A percentile compares a stretch with the other conserved stretches of the same genome.
These are phyloP conservation scores for Muscidifurax raptorellus DNA, from an alignment of 1,140 invertebrate genomes.

Conservation along the genomic window DNA sequence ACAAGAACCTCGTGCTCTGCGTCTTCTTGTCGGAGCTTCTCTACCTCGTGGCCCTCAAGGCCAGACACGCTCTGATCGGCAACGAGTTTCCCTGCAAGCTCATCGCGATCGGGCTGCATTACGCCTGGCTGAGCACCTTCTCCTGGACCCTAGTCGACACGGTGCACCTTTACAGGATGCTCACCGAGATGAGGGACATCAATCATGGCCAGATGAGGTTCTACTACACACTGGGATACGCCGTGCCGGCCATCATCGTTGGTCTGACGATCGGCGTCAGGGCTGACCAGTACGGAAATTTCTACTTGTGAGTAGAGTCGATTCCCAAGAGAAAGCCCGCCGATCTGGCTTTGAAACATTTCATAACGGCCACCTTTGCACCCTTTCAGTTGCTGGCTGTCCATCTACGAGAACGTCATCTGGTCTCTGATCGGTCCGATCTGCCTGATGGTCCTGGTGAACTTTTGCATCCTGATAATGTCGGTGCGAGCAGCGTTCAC, in stretches of 20 bases:
- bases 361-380: not conserved
- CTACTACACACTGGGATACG: constrained; percentile 96
- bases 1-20: constrained; percentile 93
- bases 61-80: constrained; percentile 82
- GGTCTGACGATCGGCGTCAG: constrained; percentile 93
- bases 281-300: constrained; percentile 96
- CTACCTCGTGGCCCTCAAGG: constrained; percentile 91
- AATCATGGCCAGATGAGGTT: constrained; percentile 96
- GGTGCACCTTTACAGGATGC: constrained; percentile 94
- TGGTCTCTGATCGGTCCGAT: constrained; percentile 94
- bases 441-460: constrained; percentile 84
- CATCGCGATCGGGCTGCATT: constrained; percentile 93
- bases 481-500: constrained; percentile 93
- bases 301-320: constrained; percentile 93
- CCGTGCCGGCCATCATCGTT: constrained; percentile 93
- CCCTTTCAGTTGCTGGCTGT: constrained; percentile 94
- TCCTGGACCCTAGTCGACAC: constrained; percentile 95
- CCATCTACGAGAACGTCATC: constrained; percentile 91
- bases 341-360: not conserved
- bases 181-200: constrained; percentile 96
- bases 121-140: constrained; percentile 92
- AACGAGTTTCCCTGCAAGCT: constrained; percentile 93
- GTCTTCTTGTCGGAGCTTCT: constrained; percentile 90
- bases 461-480: constrained; percentile 87
- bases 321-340: not conserved